Evolutionary conservation across 1,140 invertebrate genomes (phyloP).

Genomic region (Megathymus violae): DNA sequence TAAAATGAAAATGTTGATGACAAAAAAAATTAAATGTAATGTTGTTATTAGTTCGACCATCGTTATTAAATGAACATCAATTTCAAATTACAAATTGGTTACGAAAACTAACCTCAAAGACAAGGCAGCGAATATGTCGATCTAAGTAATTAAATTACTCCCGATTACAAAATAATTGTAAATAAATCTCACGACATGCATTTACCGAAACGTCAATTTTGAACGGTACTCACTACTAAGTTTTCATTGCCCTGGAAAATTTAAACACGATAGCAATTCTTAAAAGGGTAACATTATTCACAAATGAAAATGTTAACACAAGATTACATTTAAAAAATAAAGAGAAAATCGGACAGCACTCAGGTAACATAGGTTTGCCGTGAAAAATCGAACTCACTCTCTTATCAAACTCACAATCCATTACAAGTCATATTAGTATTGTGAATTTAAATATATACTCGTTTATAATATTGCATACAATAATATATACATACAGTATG

Average conservation of each 20-base stretch:
- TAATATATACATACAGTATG: neutral
- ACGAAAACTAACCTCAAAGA: conserved; percentile 6
- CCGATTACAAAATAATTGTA: conserved; percentile 15
- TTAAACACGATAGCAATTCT: conserved; percentile 67
- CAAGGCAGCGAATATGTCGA: conserved; percentile 11
- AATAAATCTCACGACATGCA: conserved; percentile 44
- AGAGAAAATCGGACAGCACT: conserved; percentile 13
- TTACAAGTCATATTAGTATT: conserved; percentile 17
- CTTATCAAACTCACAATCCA: neutral
- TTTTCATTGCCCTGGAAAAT: conserved; percentile 89
- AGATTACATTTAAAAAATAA: conserved; percentile 28
- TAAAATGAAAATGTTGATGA: too few relatives aligned
- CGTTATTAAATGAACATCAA: conserved; percentile 19
- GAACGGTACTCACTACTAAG: conserved; percentile 88
- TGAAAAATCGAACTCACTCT: conserved; percentile 3
- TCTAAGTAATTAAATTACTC: conserved; percentile 16
- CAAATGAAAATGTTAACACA: conserved; percentile 55
- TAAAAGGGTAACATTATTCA: conserved; percentile 69
- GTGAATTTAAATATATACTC: neutral
- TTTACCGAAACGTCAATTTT: conserved; percentile 51
- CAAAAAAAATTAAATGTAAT: neutral
- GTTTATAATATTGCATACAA: too few relatives aligned
- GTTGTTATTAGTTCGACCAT: conserved; percentile 14
- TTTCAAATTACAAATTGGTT: conserved; percentile 4
- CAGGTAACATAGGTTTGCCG: conserved; percentile 9